Evolutionary conservation across 2,888 invertebrate genomes (phyloP), one percentile per base, ranked within the genome.

Genomic region (Trypoxylon attenuatum): DNA sequence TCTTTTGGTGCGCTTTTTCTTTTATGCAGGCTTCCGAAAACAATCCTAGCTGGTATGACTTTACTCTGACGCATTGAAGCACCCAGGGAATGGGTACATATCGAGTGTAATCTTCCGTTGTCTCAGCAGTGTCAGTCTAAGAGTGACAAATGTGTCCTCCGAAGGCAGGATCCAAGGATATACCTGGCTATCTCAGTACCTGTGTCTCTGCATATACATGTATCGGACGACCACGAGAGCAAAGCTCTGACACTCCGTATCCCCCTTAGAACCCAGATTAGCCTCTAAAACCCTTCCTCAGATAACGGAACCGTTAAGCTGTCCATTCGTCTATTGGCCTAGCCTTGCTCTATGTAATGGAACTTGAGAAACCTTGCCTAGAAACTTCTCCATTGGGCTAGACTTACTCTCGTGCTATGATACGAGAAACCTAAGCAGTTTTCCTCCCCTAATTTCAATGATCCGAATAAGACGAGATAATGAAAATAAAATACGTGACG

Each of bases 231-330:
- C 59, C 69, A 66, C 55, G 59, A 68, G 61, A 62, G 69, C 67
- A 69, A 69, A 69, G 62, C 69, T 53, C 68, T 52, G 50, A 77
- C 71, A 63, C 57, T 50, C 61, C 69, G 76, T 75, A 73, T 80
- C 75, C 74, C 73, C n/a, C 58, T 54, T 69, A 61, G 72, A 64
- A 64, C 70, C 71, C 62, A 76, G 81, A 83, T 83, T 80, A 81
- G 77, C 65, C 73, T 70, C 77, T 71, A 78, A 81, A 80, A 81
- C 73, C 81, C 76, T 73, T 77, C 67, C 75, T 47, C 57, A 79
- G 82, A 83, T 83, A 83, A 81, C 77, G 71, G 73, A 51, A 73
- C 69, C 76, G 73, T 79, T 81, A 81, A 81, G 80, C 79, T 75
- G 69, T 77, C 79, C 76, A 79, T 83, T 77, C 77, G 80, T 79